Evolutionary conservation across 1,140 invertebrate species (phyloP), one percentile per base, ranked within the genome.

Genomic region (Heliconius nattereri): DNA sequence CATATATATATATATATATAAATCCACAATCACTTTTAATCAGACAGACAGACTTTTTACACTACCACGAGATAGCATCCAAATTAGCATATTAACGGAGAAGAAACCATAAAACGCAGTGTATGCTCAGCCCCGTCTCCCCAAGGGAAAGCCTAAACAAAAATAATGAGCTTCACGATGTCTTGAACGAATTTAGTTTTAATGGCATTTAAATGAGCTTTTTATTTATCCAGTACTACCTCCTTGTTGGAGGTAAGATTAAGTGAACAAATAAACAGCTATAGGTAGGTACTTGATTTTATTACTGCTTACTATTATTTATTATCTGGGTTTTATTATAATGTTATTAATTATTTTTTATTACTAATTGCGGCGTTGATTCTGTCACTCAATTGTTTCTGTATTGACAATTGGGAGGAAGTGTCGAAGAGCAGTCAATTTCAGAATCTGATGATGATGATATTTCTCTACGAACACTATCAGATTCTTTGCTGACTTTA

Each of bases 161-260:
- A 85, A 85, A 87, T 85, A 87, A 84, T 83, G 83, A 87, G 81
- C 52, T 45, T 79, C 79, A 71, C 72, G 75, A 85, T 80, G 80
- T 84, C 82, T 84, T 81, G 83, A 86, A 35, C 80, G 84, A 80
- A 82, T 87, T 84, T 83, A 87, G 83, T 85, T 85, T 87, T 88
- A 87, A 88, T 88, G 85, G 84, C 85, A 88, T 88, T 88, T 88
- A 87, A 87, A 88, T 88, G 83, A 86, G 85, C 54, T 88, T 86
- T 85, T 88, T 87, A 88, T 87, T 85, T 85, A 83, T 81, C 80
- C 81, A 71, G 66, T 74, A 66, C 66, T 37, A 76, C 57, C 75
- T 77, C 29, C 57, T 40, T 26, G 19, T 23, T 66, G 60, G 57
- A n/a, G 54, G 73, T 35, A 66, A 40, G 52, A 74, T 37, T 29